Conservation (phyloP, 2,113 vertebrate genomes). For the Crotalus tigris region DNA sequence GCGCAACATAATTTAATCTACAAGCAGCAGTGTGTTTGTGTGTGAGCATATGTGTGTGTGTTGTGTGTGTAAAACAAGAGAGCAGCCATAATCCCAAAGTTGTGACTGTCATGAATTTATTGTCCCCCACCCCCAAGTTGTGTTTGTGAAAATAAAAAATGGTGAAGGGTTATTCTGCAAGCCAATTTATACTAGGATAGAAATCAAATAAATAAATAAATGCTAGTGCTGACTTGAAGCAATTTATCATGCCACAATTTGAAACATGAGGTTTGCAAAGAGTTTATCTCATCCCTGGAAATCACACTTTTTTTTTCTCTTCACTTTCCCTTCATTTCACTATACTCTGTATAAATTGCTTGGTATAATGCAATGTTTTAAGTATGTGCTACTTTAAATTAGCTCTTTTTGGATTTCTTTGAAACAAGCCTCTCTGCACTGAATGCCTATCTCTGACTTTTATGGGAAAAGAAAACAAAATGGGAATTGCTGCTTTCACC, state of each 20-base stretch:
- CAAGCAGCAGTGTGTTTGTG: background rate
- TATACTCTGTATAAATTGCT: conserved; percentile 2
- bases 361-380: background rate
- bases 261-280: background rate
- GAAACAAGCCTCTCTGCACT: background rate
- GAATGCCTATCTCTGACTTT: background rate
- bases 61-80: background rate
- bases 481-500: background rate
- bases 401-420: background rate
- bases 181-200: background rate
- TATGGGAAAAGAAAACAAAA: conserved; percentile 28
- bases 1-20: background rate
- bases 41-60: background rate
- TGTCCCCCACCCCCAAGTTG: background rate
- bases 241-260: background rate
- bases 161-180: background rate
- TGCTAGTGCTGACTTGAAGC: background rate
- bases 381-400: conserved; percentile 13
- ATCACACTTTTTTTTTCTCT: background rate
- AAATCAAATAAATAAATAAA: background rate
- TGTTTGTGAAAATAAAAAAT: background rate
- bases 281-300: background rate
- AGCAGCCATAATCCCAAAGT: background rate
- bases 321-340: background rate
- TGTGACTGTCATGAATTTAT: background rate